Evolutionary conservation across 2,888 invertebrate genomes (phyloP).

Genomic region (Hoplodrina blanda): DNA sequence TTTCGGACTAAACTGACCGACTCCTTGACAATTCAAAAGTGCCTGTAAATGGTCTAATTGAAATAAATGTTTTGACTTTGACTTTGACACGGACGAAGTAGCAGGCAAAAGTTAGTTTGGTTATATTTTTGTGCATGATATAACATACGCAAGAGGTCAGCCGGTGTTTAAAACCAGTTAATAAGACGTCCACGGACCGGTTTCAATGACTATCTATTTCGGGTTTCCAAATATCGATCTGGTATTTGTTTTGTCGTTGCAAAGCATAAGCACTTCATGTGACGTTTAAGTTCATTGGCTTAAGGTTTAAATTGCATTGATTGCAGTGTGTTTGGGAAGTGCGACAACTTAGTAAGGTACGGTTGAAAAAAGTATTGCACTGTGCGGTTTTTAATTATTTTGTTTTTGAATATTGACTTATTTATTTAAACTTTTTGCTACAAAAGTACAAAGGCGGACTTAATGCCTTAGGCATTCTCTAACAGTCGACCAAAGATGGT

Average conservation of each 20-base stretch:
- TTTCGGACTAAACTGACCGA: too few species aligned
- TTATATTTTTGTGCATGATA: slow-evolving; percentile 28
- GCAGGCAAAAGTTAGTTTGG: background rate
- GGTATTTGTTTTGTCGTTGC: slow-evolving; percentile 5
- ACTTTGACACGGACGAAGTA: too few species aligned
- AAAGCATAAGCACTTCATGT: background rate
- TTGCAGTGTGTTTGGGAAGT: too few species aligned
- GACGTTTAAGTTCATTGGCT: rapidly evolving
- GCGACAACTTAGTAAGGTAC: background rate
- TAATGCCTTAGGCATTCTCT: too few species aligned
- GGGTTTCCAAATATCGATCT: slow-evolving; percentile 34
- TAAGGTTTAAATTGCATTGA: slow-evolving; percentile 16
- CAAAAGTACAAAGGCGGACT: too few species aligned
- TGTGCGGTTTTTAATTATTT: background rate
- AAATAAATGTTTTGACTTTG: too few species aligned
- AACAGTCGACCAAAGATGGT: too few species aligned
- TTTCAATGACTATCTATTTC: slow-evolving; percentile 11
- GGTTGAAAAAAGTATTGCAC: slow-evolving; percentile 1
- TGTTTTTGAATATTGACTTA: too few species aligned
- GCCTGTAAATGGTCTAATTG: too few species aligned
- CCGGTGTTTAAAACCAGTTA: slow-evolving; percentile 9
- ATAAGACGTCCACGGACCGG: slow-evolving; percentile 26
- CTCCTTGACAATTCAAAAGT: too few species aligned
- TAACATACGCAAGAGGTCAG: slow-evolving; percentile 34
- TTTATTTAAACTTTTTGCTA: too few species aligned